Percentiles rank a stretch among this genome's conserved stretches.
phyloP scores from a whole-genome alignment of 2,888 invertebrate genomes.

The Erebia ligea region DNA sequence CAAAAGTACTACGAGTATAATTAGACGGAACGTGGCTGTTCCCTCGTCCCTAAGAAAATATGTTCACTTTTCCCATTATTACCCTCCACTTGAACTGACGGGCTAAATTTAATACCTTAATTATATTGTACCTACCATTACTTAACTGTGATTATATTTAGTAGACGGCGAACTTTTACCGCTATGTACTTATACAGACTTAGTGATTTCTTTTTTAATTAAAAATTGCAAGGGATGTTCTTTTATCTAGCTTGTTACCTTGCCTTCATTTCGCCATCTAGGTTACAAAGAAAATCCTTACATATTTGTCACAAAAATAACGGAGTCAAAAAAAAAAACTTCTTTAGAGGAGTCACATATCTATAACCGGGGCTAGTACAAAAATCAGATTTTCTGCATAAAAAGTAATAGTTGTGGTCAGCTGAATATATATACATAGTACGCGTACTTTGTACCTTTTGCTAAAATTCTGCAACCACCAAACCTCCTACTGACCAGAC shows the following conservation, averaged over 20 bases:
- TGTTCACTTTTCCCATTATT: constrained; percentile 19
- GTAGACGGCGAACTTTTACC: constrained; percentile 14
- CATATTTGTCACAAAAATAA: background rate
- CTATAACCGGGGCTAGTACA: no score
- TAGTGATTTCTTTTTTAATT: constrained; percentile 22
- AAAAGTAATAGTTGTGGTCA: no score
- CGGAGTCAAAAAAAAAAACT: no score
- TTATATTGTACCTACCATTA: background rate
- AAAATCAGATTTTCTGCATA: no score
- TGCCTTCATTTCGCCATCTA: background rate
- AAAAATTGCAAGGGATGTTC: background rate
- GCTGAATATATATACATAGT: no score
- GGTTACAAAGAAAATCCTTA: background rate
- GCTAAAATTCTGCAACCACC: no score
- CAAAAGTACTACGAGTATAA: constrained; percentile 10
- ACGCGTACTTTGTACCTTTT: no score
- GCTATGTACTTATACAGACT: background rate
- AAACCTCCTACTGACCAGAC: no score
- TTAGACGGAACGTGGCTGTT: constrained; percentile 14
- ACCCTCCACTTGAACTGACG: constrained; percentile 21
- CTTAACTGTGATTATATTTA: background rate
- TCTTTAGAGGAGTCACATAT: no score
- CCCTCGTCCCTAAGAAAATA: constrained; percentile 4
- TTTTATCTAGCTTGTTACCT: background rate
- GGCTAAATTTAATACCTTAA: constrained; percentile 24